Evolutionary conservation across 2,888 invertebrate species (phyloP), one percentile per base, ranked within the genome.

Genomic region (Cerastoderma edule): DNA sequence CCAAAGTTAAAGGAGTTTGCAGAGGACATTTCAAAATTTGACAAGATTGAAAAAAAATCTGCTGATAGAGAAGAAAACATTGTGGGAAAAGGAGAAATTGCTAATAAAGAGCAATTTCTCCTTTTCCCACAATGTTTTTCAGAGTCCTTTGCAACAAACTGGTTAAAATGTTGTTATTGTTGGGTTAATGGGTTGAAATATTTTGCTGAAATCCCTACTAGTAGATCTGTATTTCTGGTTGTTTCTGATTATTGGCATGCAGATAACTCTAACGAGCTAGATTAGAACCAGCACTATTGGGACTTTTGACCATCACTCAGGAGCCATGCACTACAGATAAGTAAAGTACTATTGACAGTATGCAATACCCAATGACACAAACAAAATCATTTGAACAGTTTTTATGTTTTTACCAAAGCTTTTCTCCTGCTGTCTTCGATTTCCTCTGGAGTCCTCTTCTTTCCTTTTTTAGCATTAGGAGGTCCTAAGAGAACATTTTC

Each of bases 401-500:
- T 2, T 30, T 2, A 35, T 16, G 13, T 60, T 1, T 19, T 22
- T 48, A 80, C 80, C 77, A 75, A 69, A 50, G 80, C 80, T 57
- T 67, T 63, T 63, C 67, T 80, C 32, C 50, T 80, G 33, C 69
- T 81, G 65, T 85, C 83, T 60, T 79, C 80, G 30, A 88, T 85
- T 65, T 88, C 88, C 50, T 84, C 86, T 39, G 79, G 70, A 39
- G 84, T 83, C 75, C 88, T 78, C 66, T 83, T 86, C 76, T 78
- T 85, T 65, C 72, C 84, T 13, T 30, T 56, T 50, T 70, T 72
- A 0, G 46, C 10, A 16, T 28, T 44, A 27, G 50, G 8, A 10
- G 33, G 13, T 22, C 24, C 32, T n/a, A n/a, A n/a, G n/a, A 5
- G 22, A 10, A 28, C n/a, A 56, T 16, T 5, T 30, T 16, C 39